Percentiles rank a stretch among this genome's conserved stretches.
Conservation (phyloP, 2,797 vertebrate genomes). For the Pangasius macronema region DNA sequence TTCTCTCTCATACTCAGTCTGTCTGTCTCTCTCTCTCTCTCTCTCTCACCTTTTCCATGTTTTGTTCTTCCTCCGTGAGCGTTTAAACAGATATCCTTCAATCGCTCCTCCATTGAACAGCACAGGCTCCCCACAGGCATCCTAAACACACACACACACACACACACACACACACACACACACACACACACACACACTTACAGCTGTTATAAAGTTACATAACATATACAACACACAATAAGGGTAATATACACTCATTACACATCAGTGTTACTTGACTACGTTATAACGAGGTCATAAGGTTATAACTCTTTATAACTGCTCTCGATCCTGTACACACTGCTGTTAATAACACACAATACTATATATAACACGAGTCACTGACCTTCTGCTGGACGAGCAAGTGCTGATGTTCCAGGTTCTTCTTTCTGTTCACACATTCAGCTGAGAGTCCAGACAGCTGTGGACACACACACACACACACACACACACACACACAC, state of each 20-base stretch:
- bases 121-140: conserved; percentile 69
- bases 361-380: background rate
- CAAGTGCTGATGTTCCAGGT: conserved; percentile 75
- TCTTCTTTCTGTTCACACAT: conserved; percentile 66
- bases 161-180: conserved; percentile 16
- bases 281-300: background rate
- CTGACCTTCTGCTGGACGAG: conserved; percentile 76
- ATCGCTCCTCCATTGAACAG: conserved; percentile 63
- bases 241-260: background rate
- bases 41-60: conserved; percentile 74
- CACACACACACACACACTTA: conserved; percentile 6
- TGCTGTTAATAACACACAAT: background rate
- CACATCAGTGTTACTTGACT: background rate
- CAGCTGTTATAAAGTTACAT: background rate
- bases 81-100: conserved; percentile 77
- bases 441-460: conserved; percentile 68
- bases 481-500: conserved; percentile 12
- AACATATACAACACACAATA: background rate
- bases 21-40: background rate
- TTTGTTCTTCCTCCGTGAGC: conserved; percentile 73
- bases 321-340: too few relatives aligned
- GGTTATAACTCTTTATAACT: background rate
- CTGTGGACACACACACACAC: conserved; percentile 54
- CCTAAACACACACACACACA: conserved; percentile 58
- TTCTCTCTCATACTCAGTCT: background rate